Base-by-base conservation (phyloP, 1,140 invertebrate species). In the Zaprionus africanus region DNA sequence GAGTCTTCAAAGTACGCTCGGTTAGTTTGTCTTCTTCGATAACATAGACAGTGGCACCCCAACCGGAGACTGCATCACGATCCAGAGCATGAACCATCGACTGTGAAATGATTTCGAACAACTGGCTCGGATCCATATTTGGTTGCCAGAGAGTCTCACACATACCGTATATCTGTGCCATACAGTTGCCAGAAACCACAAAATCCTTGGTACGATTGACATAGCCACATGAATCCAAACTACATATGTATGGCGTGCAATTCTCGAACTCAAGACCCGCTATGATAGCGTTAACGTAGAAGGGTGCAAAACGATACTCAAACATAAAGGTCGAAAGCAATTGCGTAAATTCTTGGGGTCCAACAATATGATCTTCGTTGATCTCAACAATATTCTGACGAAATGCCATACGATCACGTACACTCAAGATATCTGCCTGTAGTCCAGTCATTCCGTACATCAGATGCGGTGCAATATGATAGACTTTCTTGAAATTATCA, bases 21-120 rank as follows among this genome's bases (percentile, higher is more conserved):
- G 59, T 61, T 1, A 61, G 24, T 13, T 49, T 61, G 11, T 61
- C 26, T 1, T 19, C 15, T 61, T 61, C 59, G 5, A 61, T 24
- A 1, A 61, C 24, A n/a, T 15, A 46, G 13, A 49, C 41, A 0
- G 24, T 49, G 24, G 26, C 24, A 49, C 41, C n/a, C 59, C 9
- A 61, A 19, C 41, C 59, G 13, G 24, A 17, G 5, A 31, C 11
- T 4, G 19, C 26, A 46, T 46, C 41, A 6, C 41, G 38, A 17
- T 49, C n/a, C 15, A 61, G 12, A 0, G n/a, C 59, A 17, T 0
- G 5, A 4, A 61, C 9, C 26, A 31, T 19, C 1, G 41, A 17
- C 5, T 31, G 41, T 7, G 38, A 26, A 31, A 61, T 17, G 15
- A 13, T 22, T 4, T 61, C 41, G 9, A 61, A 49, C 12, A 61